phyloP scores from a whole-genome alignment of 2,797 vertebrate species.

The Spondyliosoma cantharus region DNA sequence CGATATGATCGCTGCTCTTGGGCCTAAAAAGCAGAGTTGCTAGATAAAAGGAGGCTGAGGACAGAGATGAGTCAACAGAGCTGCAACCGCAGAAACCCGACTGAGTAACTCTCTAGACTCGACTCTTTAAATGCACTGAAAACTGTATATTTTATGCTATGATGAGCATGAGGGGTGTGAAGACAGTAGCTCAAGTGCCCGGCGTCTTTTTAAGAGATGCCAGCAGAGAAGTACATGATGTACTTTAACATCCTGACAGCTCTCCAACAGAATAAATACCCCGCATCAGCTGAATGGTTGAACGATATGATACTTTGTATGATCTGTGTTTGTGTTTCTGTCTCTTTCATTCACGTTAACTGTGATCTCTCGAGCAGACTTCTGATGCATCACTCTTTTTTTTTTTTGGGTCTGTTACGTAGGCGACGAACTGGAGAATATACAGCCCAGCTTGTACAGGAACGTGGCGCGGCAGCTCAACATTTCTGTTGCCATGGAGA shows the following conservation, averaged over 20 bases:
- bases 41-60: slow-evolving; percentile 15
- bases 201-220: background rate
- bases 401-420: slow-evolving; percentile 56
- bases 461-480: slow-evolving; percentile 94
- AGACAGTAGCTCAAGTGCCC: slow-evolving; percentile 1
- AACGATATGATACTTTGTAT: slow-evolving; percentile 6
- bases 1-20: background rate
- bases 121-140: background rate
- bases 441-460: slow-evolving; percentile 92
- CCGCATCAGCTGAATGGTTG: background rate
- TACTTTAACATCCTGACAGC: background rate
- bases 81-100: background rate
- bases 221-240: slow-evolving; percentile 2
- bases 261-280: background rate
- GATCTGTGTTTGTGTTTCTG: background rate
- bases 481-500: slow-evolving; percentile 92
- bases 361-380: slow-evolving; percentile 6
- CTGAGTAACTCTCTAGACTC: background rate
- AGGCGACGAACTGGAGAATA: slow-evolving; percentile 96
- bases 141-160: slow-evolving; percentile 12
- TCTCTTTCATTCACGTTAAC: slow-evolving; percentile 7
- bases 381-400: background rate
- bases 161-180: slow-evolving; percentile 9
- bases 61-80: slow-evolving; percentile 31
- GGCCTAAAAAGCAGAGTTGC: slow-evolving; percentile 10